These are phyloP conservation scores for Microcebus jonahi DNA, from an alignment of 2,113 vertebrate genomes.

Conservation along the genomic window DNA sequence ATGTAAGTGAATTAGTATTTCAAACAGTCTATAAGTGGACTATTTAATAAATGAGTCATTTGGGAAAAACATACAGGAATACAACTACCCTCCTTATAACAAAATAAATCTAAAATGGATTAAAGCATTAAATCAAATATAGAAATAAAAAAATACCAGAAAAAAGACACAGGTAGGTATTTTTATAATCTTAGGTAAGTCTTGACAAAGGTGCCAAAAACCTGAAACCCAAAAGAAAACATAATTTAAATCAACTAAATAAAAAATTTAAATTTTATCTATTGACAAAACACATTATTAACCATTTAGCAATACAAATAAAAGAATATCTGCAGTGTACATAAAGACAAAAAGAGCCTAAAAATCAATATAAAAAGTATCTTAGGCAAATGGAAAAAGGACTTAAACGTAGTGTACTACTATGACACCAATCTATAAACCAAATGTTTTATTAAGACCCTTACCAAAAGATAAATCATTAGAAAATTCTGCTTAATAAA, in stretches of 20 bases:
- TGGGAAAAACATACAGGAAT: background rate
- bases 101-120: constrained; percentile 24
- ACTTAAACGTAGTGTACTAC: background rate
- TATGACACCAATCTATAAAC: background rate
- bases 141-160: background rate
- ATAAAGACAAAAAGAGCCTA: background rate
- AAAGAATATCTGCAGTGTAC: background rate
- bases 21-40: background rate
- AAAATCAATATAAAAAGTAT: background rate
- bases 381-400: background rate
- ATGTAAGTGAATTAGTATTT: background rate
- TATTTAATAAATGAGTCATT: constrained; percentile 14
- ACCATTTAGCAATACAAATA: background rate
- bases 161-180: background rate
- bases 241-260: constrained; percentile 33
- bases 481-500: background rate
- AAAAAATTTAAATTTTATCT: constrained; percentile 17
- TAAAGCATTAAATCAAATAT: background rate
- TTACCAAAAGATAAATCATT: background rate
- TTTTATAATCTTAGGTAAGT: constrained; percentile 17
- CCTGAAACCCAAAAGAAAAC: background rate
- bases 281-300: background rate
- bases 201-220: background rate
- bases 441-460: background rate
- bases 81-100: background rate